Evolutionary conservation across 2,113 vertebrate species (phyloP).

Genomic region (Caretta caretta): DNA sequence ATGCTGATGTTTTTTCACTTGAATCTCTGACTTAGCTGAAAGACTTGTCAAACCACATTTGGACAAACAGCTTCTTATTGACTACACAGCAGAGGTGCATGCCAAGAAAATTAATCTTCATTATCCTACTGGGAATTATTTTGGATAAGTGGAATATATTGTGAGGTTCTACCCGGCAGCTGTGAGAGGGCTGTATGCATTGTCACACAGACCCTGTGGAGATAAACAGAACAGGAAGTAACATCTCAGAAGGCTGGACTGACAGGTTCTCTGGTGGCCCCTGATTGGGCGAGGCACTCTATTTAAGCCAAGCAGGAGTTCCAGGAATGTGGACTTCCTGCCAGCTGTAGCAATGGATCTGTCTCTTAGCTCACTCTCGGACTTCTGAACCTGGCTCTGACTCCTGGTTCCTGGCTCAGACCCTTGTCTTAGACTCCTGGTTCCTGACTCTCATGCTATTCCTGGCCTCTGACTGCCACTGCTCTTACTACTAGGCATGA

Average conservation of each 20-base stretch:
- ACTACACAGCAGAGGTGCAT: fast-evolving
- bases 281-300: not conserved
- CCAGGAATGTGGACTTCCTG: not conserved
- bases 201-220: not conserved
- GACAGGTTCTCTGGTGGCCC: not conserved
- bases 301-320: not conserved
- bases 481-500: not conserved
- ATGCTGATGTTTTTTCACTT: not conserved
- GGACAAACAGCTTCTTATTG: not conserved
- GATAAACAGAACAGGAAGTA: not conserved
- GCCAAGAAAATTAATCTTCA: not conserved
- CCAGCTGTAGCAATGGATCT: not conserved
- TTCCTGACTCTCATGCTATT: not conserved
- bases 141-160: not conserved
- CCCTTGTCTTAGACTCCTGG: not conserved
- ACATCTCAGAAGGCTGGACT: not conserved
- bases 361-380: not conserved
- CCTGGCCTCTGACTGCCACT: not conserved
- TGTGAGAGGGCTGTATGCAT: not conserved
- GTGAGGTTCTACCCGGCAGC: not conserved
- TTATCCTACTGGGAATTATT: not conserved
- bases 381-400: not conserved
- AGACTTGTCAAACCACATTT: not conserved
- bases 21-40: not conserved
- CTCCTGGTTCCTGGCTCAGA: not conserved